Conservation (phyloP, 2,113 vertebrate species). For the Sceloporus undulatus region DNA sequence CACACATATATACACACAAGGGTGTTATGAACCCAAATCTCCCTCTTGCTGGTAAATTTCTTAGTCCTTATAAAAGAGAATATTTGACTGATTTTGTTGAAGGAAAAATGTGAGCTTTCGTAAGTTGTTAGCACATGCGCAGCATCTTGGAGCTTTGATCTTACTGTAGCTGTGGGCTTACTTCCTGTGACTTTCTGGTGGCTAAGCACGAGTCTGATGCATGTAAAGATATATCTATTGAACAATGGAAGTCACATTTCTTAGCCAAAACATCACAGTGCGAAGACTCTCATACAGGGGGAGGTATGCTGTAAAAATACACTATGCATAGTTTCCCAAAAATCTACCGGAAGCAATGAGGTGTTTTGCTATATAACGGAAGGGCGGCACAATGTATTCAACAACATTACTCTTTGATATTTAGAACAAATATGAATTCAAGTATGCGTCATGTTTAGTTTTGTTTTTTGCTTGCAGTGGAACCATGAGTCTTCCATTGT, state of each 20-base stretch:
- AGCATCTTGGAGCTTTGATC: constrained; percentile 70
- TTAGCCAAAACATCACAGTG: constrained; percentile 55
- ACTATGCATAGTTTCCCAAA: constrained; percentile 58
- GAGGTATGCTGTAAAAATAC: constrained; percentile 39
- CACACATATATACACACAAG: constrained; percentile 36
- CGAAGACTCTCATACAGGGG: constrained; percentile 34
- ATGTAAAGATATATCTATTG: constrained; percentile 48
- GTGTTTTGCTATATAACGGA: constrained; percentile 70
- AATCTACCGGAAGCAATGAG: constrained; percentile 61
- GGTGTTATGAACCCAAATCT: constrained; percentile 55
- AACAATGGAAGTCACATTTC: constrained; percentile 64
- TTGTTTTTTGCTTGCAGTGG: constrained; percentile 45
- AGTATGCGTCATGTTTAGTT: constrained; percentile 42
- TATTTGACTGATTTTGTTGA: constrained; percentile 79
- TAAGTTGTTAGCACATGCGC: constrained; percentile 74
- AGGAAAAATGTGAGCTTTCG: constrained; percentile 79
- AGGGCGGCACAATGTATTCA: constrained; percentile 69
- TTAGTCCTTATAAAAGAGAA: constrained; percentile 70
- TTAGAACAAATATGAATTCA: constrained; percentile 49
- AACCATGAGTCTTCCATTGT: constrained; percentile 64
- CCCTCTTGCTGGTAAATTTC: constrained; percentile 59
- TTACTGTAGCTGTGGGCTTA: constrained; percentile 69
- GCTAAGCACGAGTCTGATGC: constrained; percentile 54
- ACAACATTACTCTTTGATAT: constrained; percentile 61
- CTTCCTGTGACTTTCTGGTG: constrained; percentile 50